Conservation (phyloP, 2,888 invertebrate species). For the Protonemura montana region DNA sequence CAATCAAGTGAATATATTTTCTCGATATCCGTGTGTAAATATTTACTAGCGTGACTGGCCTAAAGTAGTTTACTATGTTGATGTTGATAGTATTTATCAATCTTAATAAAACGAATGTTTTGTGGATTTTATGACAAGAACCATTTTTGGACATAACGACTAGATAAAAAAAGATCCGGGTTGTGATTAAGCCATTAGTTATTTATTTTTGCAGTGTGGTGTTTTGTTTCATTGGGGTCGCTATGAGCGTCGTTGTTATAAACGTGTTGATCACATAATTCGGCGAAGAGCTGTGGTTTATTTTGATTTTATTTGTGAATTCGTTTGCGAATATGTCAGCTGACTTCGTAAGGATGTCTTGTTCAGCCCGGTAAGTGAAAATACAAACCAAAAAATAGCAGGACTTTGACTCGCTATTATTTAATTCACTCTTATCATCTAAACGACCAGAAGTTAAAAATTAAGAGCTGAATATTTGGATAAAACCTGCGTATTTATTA, state of each 20-base stretch:
- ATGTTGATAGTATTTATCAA: not conserved
- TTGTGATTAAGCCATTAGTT: not conserved
- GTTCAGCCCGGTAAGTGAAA: constrained; percentile 20
- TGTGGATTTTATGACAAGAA: constrained; percentile 5
- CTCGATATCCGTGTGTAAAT: not conserved
- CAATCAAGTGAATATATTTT: not conserved
- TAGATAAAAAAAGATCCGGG: not conserved
- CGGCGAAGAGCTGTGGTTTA: not conserved
- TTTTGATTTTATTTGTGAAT: not conserved
- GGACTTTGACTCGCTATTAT: too few species aligned
- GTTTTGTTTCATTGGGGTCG: not conserved
- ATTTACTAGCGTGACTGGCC: not conserved
- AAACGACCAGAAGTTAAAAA: too few species aligned
- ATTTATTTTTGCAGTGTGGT: not conserved
- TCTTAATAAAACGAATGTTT: not conserved
- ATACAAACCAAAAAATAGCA: too few species aligned
- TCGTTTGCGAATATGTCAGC: constrained; percentile 25
- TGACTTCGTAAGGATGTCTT: constrained; percentile 24
- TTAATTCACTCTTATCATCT: too few species aligned
- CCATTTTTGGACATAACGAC: not conserved
- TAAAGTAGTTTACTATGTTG: not conserved
- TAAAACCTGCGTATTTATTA: too few species aligned
- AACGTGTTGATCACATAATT: not conserved
- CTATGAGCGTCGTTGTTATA: not conserved
- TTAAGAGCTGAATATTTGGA: too few species aligned